Percentiles rank a stretch among this genome's conserved stretches.
These are phyloP conservation scores for Spinibarbus caldwelli DNA, from an alignment of 2,797 vertebrate species.

Conservation along the genomic window DNA sequence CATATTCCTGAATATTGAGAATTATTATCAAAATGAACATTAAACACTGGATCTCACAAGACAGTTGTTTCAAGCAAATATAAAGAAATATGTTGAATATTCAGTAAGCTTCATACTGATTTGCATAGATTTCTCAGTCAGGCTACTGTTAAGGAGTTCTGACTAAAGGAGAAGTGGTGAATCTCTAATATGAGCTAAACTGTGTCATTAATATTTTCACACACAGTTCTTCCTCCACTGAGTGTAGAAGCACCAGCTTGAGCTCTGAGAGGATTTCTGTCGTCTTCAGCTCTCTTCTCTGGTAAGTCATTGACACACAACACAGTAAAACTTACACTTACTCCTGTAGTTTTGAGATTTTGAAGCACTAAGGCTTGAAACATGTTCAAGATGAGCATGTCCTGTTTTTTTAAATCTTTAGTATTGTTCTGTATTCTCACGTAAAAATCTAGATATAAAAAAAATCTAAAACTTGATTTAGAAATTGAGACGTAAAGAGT, in stretches of 20 bases:
- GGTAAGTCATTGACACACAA: constrained; percentile 4
- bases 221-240: too few relatives aligned
- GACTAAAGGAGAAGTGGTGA: constrained; percentile 19
- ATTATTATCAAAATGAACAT: neutral
- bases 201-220: neutral
- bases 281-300: neutral
- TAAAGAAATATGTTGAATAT: neutral
- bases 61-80: neutral
- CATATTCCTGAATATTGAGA: neutral
- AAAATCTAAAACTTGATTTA: too few relatives aligned
- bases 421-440: too few relatives aligned
- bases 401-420: too few relatives aligned
- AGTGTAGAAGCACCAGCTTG: neutral
- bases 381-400: neutral
- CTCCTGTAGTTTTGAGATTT: neutral
- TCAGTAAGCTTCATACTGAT: neutral
- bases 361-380: neutral
- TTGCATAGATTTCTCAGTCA: neutral
- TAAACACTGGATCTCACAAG: too few relatives aligned
- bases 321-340: neutral
- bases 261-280: neutral
- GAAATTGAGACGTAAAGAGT: too few relatives aligned
- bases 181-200: neutral
- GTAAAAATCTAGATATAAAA: too few relatives aligned
- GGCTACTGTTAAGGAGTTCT: neutral